Percentiles rank a stretch among this genome's conserved stretches.
These are phyloP conservation scores for Sipha flava DNA, from an alignment of 1,140 invertebrate species.

Conservation along the genomic window DNA sequence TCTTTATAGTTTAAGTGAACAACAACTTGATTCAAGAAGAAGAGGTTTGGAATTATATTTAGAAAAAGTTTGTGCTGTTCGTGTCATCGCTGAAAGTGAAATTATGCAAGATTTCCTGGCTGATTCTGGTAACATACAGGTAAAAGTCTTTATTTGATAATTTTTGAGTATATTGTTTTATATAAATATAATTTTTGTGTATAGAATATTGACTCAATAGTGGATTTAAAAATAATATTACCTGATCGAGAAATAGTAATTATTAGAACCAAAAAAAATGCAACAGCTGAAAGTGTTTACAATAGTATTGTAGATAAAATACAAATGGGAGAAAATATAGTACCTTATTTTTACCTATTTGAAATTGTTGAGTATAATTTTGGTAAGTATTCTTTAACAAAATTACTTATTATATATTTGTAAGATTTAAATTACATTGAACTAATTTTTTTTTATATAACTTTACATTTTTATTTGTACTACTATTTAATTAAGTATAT, in stretches of 20 bases:
- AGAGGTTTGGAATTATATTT: constrained; percentile 94
- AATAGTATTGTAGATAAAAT: constrained; percentile 80
- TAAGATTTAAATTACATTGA: background rate
- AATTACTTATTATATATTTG: background rate
- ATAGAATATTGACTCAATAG: constrained; percentile 68
- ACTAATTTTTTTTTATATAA: background rate
- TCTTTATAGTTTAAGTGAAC: constrained; percentile 66
- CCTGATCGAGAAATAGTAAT: constrained; percentile 72
- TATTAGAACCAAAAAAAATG: constrained; percentile 83
- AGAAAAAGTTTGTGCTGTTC: constrained; percentile 95
- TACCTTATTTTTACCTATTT: constrained; percentile 92
- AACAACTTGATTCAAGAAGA: constrained; percentile 88
- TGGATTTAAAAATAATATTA: constrained; percentile 81
- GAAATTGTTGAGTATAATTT: constrained; percentile 97
- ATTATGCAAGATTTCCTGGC: constrained; percentile 95
- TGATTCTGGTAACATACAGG: constrained; percentile 73
- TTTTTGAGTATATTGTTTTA: background rate
- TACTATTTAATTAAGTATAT: too few species aligned
- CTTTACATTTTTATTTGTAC: background rate
- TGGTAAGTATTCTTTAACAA: constrained; percentile 52
- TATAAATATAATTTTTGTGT: constrained; percentile 25
- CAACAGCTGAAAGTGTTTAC: constrained; percentile 85
- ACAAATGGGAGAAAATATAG: constrained; percentile 64
- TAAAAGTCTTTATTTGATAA: constrained; percentile 38
- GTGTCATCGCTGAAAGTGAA: constrained; percentile 95